Base-by-base conservation (phyloP, 2,888 invertebrate genomes). In the Stictocephala bisonia region DNA sequence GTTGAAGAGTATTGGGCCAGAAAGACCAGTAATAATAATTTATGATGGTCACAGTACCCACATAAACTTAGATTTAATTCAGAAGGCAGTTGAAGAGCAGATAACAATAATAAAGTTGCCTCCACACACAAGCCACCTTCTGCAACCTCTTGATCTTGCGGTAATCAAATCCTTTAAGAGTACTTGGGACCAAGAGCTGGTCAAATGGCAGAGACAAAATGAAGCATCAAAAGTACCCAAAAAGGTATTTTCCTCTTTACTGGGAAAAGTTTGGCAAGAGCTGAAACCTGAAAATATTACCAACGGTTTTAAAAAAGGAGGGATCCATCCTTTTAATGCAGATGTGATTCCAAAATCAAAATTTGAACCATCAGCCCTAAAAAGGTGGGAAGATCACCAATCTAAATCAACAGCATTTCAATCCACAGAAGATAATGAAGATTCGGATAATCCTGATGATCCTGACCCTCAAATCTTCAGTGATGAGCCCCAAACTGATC, bases 1-100 rank as follows among this genome's bases (percentile, higher is more conserved):
- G 2, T 24, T 58, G 26, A 26, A 26, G n/a, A 6, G 4, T 2
- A 58, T 58, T 29, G 29, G 26, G 4, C 3, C 3, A 58, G 79
- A 81, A 50, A 56, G 80, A 27, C 81, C 79, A 66, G 79, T 80
- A 0, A 72, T 79, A n/a, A 64, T 83, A 11, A 77, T 82, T 18
- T 82, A 80, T 71, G 81, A 82, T 74, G 82, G 82, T 0, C 82
- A 82, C 74, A 60, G 68, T 6, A 81, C 80, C 40, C 81, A 80
- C 71, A 73, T 80, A 20, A 69, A 75, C 18, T 71, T 80, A 60
- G 76, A 79, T 56, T 73, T 81, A 31, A 75, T 79, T 73, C 74
- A 75, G 56, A 79, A 79, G 22, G 75, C 77, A 40, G 79, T 20
- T 11, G 6, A 74, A 72, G 53, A 79, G 18, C 22, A 75, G 2